Conservation (phyloP, 1,140 invertebrate genomes). For the Drosophila ogumai region DNA sequence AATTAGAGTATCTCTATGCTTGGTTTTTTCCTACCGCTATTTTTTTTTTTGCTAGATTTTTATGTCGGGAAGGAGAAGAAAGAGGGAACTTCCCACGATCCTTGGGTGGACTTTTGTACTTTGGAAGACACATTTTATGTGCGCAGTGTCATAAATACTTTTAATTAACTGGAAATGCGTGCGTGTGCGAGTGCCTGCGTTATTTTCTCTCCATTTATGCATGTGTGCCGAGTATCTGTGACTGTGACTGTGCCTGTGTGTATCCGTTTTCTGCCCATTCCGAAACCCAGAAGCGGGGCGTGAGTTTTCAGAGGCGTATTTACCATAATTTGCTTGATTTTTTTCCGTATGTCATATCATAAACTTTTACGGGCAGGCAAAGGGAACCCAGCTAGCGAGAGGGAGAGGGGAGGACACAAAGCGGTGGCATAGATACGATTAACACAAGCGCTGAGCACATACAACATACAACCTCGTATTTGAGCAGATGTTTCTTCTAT, state of each 20-base stretch:
- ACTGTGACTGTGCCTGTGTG: slow-evolving; percentile 10
- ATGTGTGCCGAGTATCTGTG: slow-evolving; percentile 2
- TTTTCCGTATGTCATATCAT: slow-evolving; percentile 42
- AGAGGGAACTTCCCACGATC: slow-evolving; percentile 76
- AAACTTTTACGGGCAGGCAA: slow-evolving; percentile 25
- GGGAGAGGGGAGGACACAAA: slow-evolving; percentile 11
- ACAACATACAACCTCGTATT: slow-evolving; percentile 24
- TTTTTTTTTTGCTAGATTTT: slow-evolving; percentile 38
- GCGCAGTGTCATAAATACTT: slow-evolving; percentile 75
- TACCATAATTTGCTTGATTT: slow-evolving; percentile 71
- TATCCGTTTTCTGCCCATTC: slow-evolving; percentile 29
- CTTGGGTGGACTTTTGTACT: slow-evolving; percentile 75
- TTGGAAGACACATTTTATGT: slow-evolving; percentile 53
- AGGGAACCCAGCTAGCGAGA: background rate
- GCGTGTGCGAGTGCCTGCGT: slow-evolving; percentile 23
- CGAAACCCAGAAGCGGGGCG: slow-evolving; percentile 40
- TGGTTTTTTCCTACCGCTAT: slow-evolving; percentile 28
- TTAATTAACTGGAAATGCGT: slow-evolving; percentile 77
- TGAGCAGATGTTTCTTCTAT: slow-evolving; percentile 66
- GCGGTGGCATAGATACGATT: slow-evolving; percentile 49
- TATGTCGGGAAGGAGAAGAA: slow-evolving; percentile 31
- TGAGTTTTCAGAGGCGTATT: slow-evolving; percentile 65
- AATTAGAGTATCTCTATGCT: slow-evolving; percentile 56
- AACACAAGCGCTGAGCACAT: slow-evolving; percentile 28
- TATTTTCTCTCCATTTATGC: slow-evolving; percentile 4